Base-by-base conservation (phyloP, 2,888 invertebrate species). In the Ormyrus rosae region DNA sequence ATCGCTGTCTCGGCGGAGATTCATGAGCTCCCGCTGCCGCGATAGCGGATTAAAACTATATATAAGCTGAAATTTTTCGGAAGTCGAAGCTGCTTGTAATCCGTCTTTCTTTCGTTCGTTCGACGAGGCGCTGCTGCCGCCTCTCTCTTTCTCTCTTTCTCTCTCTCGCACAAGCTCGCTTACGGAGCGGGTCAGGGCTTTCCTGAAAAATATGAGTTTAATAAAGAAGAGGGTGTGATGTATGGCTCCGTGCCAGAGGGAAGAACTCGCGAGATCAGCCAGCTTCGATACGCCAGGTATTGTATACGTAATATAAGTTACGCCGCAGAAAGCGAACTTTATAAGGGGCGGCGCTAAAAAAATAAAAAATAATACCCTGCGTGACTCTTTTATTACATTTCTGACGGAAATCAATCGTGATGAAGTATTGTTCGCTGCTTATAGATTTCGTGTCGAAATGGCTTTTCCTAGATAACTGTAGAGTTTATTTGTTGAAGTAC, bases 221-320 rank as follows among this genome's bases (percentile, higher is more conserved):
- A 90, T 89, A 90, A 90, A 90, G 89, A 87, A 88, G 86, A 86
- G 86, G 86, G 86, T 85, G 86, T 90, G 90, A 89, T 90, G 89
- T 89, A 90, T 89, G 87, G 86, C 69, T 45, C 65, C 76, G 71
- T 71, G 72, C 73, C 72, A 84, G 84, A 84, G 86, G 86, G 86
- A 85, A 84, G 84, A 86, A 85, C 85, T 86, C 84, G 84, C 86
- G 77, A 86, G 86, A 88, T 88, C 87, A 87, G 87, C 86, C 84
- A 78, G 84, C 87, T 89, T 89, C 87, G 88, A 89, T 89, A 88
- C 85, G 85, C 85, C 74, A 82, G 83, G 79, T 83, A 83, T 79
- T 87, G 88, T 86, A 84, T 86, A 85, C 83, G 85, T 86, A 87
- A 87, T 87, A 87, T 87, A 85, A 86, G 85, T 85, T 81, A 74